Base-by-base conservation (phyloP, 1,140 invertebrate species). In the Drosophila ficusphila region DNA sequence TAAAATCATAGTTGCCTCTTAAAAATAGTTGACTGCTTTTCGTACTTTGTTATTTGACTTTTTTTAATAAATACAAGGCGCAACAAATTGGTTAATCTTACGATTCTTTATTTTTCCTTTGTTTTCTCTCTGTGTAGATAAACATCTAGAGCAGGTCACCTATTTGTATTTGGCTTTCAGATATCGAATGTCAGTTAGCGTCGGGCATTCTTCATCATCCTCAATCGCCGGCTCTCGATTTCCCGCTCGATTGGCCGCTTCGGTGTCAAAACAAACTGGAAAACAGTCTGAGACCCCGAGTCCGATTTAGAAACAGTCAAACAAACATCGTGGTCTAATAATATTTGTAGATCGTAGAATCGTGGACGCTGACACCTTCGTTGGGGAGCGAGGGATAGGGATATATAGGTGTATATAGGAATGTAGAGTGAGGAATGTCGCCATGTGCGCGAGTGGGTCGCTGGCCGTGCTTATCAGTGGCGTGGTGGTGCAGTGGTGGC, bases 191-290 rank as follows among this genome's bases (percentile, higher is more conserved):
- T 51, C 58, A 49, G 38, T 34, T 27, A 46, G 25, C 39, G 33
- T 53, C 31, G 41, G 33, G 54, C 54, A 56, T 34, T 79, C 51
- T 41, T 46, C 29, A 7, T 6, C 11, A 36, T 27, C 49, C 18
- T 31, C 39, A 12, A 23, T 12, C 33, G 7, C 14, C 11, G n/a
- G 11, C 25, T 39, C 64, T 44, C 25, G 31, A 46, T 31, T 54
- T 34, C 76, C 72, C 53, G 70, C 76, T 23, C 31, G 65, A 69
- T 34, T 77, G 79, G 31, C 52, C 76, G 78, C 72, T 83, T 70
- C 42, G 70, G 76, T 79, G 75, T 83, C 75, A 75, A 83, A 83
- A 85, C 68, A 85, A 85, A 62, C 75, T 41, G 11, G 14, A 54
- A 29, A 46, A 60, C 53, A 36, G 42, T 27, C 64, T 11, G 33